Conservation (phyloP, 2,797 vertebrate species). For the Brachymystax lenok region DNA sequence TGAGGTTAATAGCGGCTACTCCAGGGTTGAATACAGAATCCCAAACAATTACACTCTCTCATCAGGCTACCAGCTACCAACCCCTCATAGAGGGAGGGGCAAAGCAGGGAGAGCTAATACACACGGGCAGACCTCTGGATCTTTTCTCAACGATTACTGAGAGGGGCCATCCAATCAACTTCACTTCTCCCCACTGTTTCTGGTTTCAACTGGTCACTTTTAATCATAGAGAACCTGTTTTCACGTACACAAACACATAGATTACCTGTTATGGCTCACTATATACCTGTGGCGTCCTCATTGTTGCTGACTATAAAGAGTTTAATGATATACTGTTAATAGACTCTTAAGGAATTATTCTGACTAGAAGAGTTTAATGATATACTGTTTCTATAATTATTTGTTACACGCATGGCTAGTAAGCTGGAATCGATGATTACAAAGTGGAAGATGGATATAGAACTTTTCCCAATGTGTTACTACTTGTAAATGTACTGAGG, state of each 20-base stretch:
- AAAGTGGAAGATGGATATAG: not conserved
- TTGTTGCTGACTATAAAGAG: not conserved
- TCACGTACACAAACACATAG: not conserved
- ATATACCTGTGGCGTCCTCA: not conserved
- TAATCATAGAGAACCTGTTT: not conserved
- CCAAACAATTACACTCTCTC: not conserved
- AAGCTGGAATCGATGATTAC: not conserved
- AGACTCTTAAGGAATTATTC: not conserved
- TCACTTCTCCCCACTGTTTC: not conserved
- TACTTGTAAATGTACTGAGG: not conserved
- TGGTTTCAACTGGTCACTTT: not conserved
- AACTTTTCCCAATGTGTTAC: not conserved
- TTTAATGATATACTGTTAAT: not conserved
- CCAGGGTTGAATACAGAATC: not conserved
- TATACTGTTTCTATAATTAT: not conserved
- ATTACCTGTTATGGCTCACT: not conserved
- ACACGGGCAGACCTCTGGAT: not conserved
- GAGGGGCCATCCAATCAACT: not conserved
- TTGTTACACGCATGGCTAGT: not conserved
- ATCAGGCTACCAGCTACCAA: not conserved
- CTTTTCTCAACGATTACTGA: not conserved
- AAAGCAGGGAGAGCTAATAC: not conserved
- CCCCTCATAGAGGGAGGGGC: not conserved
- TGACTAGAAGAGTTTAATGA: not conserved
- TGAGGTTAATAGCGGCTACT: constrained; percentile 50